Conservation (phyloP, 2,797 vertebrate genomes). For the Hylomyscus alleni region DNA sequence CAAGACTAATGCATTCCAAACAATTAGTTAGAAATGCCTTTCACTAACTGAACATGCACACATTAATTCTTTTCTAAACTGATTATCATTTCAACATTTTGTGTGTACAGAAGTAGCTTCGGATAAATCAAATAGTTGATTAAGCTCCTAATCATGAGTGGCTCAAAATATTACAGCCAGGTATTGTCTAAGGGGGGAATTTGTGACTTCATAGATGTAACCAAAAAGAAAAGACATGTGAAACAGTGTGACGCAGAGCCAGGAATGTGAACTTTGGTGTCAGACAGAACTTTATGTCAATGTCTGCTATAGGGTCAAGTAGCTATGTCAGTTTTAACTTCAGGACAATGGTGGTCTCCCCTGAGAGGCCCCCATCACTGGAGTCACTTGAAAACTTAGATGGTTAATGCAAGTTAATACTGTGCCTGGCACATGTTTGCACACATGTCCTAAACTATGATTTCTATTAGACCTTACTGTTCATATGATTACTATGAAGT, state of each 20-base stretch:
- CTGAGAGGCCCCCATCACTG: background rate
- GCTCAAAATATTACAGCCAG: slow-evolving; percentile 47
- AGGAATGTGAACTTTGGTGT: background rate
- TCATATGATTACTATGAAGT: background rate
- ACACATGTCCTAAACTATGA: slow-evolving; percentile 10
- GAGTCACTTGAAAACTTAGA: background rate
- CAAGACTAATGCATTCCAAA: background rate
- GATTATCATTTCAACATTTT: slow-evolving; percentile 57
- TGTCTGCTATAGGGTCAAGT: background rate
- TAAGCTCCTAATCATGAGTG: slow-evolving; percentile 31
- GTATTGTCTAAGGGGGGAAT: slow-evolving; percentile 15
- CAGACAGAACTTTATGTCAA: background rate
- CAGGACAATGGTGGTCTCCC: background rate
- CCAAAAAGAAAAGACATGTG: background rate
- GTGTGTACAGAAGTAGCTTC: slow-evolving; percentile 37
- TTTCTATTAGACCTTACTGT: background rate
- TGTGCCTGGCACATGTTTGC: background rate
- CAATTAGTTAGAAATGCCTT: slow-evolving; percentile 9
- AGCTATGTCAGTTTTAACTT: background rate
- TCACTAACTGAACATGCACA: slow-evolving; percentile 12
- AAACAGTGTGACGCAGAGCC: background rate
- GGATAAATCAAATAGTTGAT: slow-evolving; percentile 57
- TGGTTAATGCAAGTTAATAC: background rate
- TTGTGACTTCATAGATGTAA: background rate
- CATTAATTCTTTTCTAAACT: slow-evolving; percentile 39